Evolutionary conservation across 2,797 vertebrate genomes (phyloP), one percentile per base, ranked within the genome.

Genomic region (Cercopithecus petaurista): DNA sequence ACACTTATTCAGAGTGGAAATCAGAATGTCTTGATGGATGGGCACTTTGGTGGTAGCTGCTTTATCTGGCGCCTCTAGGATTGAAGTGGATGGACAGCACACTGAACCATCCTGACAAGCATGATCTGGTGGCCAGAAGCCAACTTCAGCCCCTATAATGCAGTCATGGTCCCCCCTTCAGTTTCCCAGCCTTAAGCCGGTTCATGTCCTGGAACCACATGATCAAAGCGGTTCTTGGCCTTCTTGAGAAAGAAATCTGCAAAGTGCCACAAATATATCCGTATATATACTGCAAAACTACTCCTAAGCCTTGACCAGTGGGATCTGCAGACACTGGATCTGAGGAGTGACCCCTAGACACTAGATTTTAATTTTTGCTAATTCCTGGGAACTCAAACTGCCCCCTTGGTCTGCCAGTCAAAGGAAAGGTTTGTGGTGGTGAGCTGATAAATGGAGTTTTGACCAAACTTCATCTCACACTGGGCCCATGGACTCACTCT

Each of bases 101-200:
- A 4, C 36, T 83, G 12, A 17, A 11, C 14, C 30, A 6, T 7
- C 8, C 52, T 55, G 76, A 24, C 22, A 73, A 22, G 46, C 8
- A 14, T 26, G 36, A 17, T 59, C 46, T 36, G 19, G 43, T 22
- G 39, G n/a, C 14, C 33, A 39, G 86, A 57, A 76, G 77, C 36
- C 57, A n/a, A 2, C 9, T 43, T 33, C 30, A 1, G 15, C 33
- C 2, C n/a, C 59, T n/a, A 33, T 1, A 2, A 1, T 0, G 10
- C 28, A 79, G 46, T 28, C 33, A 1, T n/a, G 46, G 10, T 50
- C 50, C 64, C 2, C 61, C 5, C 2, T 4, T 8, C 50, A 22
- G 82, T 50, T 93, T 50, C 75, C 33, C 55, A 75, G 55, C 11
- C 14, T 5, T 12, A 5, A 80, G 61, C 17, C 19, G 13, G 26